Conservation (phyloP, 2,113 vertebrate species). For the Alligator mississippiensis region DNA sequence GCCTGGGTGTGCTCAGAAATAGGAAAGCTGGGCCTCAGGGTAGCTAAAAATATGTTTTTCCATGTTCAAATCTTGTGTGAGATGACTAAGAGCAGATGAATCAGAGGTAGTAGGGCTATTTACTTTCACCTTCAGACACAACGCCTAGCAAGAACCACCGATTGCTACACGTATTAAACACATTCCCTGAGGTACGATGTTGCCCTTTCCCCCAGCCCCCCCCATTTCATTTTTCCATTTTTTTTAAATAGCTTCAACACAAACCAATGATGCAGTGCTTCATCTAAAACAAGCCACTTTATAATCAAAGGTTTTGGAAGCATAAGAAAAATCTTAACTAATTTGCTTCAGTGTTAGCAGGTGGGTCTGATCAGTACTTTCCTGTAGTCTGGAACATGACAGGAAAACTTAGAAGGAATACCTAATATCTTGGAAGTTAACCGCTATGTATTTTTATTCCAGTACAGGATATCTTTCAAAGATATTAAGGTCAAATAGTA, state of each 20-base stretch:
- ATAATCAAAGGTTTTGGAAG: not conserved
- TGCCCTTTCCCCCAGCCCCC: not conserved
- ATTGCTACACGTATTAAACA: not conserved
- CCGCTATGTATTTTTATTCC: not conserved
- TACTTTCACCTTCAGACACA: not conserved
- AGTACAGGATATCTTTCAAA: not conserved
- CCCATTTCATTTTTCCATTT: not conserved
- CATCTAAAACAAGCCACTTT: not conserved
- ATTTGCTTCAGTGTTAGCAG: not conserved
- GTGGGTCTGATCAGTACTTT: not conserved
- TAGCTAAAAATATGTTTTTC: not conserved
- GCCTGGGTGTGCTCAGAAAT: conserved; percentile 52
- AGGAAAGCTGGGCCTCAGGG: conserved; percentile 21
- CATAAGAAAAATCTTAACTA: not conserved
- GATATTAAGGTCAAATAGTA: not conserved
- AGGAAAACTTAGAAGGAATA: not conserved
- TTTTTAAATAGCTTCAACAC: not conserved
- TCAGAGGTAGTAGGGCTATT: not conserved
- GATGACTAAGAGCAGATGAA: not conserved
- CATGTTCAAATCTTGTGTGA: not conserved
- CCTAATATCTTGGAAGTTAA: not conserved
- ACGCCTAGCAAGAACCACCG: not conserved
- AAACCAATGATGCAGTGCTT: not conserved
- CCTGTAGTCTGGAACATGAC: not conserved
- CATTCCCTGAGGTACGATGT: not conserved